These are phyloP conservation scores for Diplazon laetatorius DNA, from an alignment of 2,888 invertebrate species.

Conservation along the genomic window DNA sequence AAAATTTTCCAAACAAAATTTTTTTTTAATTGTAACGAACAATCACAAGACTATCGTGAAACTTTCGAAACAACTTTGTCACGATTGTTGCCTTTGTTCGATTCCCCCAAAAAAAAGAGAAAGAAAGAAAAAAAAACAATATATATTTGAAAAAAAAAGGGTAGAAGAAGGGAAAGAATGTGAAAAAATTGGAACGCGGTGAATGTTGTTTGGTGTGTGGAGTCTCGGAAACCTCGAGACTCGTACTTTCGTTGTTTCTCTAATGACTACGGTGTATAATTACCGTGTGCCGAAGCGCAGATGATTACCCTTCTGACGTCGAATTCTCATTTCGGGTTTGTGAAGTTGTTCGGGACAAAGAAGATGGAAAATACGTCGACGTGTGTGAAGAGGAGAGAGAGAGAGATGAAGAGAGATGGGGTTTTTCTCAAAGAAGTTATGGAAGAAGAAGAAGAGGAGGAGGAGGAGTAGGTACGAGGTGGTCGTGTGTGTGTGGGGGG, in stretches of 20 bases:
- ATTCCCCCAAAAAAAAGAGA: too few species aligned
- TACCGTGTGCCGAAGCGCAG: slow-evolving; percentile 25
- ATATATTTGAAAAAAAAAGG: too few species aligned
- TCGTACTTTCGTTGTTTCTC: slow-evolving; percentile 35
- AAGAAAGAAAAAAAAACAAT: too few species aligned
- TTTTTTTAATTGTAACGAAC: too few species aligned
- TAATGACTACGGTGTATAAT: slow-evolving; percentile 27
- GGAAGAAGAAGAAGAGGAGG: slow-evolving; percentile 39
- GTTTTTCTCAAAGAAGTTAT: slow-evolving; percentile 1
- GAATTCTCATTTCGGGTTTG: background rate
- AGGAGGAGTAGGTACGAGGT: background rate
- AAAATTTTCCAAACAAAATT: too few species aligned
- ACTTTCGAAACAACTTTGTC: too few species aligned
- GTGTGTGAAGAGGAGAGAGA: background rate
- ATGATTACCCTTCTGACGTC: slow-evolving; percentile 20
- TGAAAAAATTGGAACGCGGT: slow-evolving; percentile 2
- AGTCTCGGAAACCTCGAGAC: slow-evolving; percentile 15
- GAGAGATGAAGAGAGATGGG: background rate
- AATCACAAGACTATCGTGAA: too few species aligned
- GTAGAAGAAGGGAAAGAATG: too few species aligned
- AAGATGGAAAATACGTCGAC: background rate
- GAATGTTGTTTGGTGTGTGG: slow-evolving; percentile 8
- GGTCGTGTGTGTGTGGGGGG: slow-evolving; percentile 14
- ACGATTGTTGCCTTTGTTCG: too few species aligned
- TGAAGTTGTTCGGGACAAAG: slow-evolving; percentile 6